Evolutionary conservation across 2,797 vertebrate genomes (phyloP).

Genomic region (Buceros bicornis): DNA sequence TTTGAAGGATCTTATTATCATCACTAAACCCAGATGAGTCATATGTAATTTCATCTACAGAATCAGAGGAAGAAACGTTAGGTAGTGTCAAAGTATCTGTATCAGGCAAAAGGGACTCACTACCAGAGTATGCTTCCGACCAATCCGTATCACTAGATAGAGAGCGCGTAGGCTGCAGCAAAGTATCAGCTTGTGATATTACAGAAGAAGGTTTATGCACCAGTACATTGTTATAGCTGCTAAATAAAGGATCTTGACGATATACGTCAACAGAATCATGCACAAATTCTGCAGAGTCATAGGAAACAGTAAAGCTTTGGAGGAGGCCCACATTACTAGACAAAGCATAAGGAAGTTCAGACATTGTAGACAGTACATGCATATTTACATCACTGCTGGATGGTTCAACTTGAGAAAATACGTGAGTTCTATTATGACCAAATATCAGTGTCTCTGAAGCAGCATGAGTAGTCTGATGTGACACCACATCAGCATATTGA

Average conservation of each 20-base stretch:
- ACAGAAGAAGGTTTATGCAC: constrained; percentile 77
- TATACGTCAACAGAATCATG: constrained; percentile 78
- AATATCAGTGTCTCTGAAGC: constrained; percentile 84
- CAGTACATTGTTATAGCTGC: constrained; percentile 74
- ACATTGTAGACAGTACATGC: constrained; percentile 82
- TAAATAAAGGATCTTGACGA: constrained; percentile 75
- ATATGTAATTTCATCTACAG: constrained; percentile 77
- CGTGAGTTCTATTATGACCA: constrained; percentile 81
- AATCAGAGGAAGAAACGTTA: constrained; percentile 76
- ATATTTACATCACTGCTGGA: constrained; percentile 83
- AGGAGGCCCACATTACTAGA: constrained; percentile 82
- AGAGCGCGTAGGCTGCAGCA: constrained; percentile 83
- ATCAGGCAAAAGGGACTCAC: constrained; percentile 81
- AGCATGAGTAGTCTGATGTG: constrained; percentile 80
- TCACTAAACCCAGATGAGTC: constrained; percentile 78
- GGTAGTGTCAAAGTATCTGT: constrained; percentile 73
- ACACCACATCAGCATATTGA: constrained; percentile 81
- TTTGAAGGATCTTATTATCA: constrained; percentile 67
- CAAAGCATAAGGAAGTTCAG: constrained; percentile 79
- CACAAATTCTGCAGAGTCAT: constrained; percentile 72
- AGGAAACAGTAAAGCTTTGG: constrained; percentile 79
- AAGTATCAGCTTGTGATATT: constrained; percentile 70
- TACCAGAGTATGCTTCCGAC: constrained; percentile 81
- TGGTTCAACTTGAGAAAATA: constrained; percentile 81
- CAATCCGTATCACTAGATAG: constrained; percentile 82